Percentiles rank a stretch among this genome's conserved stretches.
These are phyloP conservation scores for Xestobium rufovillosum DNA, from an alignment of 2,888 invertebrate genomes.

Conservation along the genomic window DNA sequence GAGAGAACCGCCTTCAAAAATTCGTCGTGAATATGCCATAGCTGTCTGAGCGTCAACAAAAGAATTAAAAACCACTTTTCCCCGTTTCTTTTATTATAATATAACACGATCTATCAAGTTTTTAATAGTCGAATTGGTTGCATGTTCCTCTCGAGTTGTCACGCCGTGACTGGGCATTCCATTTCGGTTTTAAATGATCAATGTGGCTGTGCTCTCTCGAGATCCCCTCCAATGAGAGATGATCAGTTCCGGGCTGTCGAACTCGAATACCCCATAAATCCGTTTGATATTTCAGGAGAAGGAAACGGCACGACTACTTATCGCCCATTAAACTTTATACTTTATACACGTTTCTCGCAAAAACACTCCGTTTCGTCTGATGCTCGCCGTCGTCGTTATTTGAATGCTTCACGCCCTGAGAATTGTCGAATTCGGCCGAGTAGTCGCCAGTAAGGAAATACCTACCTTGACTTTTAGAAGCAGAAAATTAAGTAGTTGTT, in stretches of 20 bases:
- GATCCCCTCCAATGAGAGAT: conserved; percentile 31
- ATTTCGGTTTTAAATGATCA: conserved; percentile 35
- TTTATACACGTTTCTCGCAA: conserved; percentile 18
- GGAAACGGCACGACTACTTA: conserved; percentile 37
- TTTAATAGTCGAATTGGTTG: conserved; percentile 1
- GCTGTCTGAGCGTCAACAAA: too few relatives aligned
- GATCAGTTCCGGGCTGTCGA: conserved; percentile 36
- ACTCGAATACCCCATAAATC: conserved; percentile 35
- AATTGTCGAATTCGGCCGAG: too few relatives aligned
- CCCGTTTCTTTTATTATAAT: conserved; percentile 9
- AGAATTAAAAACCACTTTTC: too few relatives aligned
- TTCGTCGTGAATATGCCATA: too few relatives aligned
- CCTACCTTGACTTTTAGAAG: too few relatives aligned
- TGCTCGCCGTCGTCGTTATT: conserved; percentile 13
- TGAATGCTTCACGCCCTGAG: too few relatives aligned
- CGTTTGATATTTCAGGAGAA: conserved; percentile 35
- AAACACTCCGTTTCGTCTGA: conserved; percentile 17
- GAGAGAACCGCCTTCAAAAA: too few relatives aligned
- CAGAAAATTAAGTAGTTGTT: too few relatives aligned
- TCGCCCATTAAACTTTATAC: conserved; percentile 34
- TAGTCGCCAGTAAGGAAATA: too few relatives aligned
- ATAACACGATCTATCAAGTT: conserved; percentile 10
- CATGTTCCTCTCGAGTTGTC: conserved; percentile 24
- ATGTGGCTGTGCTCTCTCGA: conserved; percentile 26
- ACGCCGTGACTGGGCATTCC: conserved; percentile 35